Conservation (phyloP, 2,888 invertebrate species). For the Zhengitettix transpicula region DNA sequence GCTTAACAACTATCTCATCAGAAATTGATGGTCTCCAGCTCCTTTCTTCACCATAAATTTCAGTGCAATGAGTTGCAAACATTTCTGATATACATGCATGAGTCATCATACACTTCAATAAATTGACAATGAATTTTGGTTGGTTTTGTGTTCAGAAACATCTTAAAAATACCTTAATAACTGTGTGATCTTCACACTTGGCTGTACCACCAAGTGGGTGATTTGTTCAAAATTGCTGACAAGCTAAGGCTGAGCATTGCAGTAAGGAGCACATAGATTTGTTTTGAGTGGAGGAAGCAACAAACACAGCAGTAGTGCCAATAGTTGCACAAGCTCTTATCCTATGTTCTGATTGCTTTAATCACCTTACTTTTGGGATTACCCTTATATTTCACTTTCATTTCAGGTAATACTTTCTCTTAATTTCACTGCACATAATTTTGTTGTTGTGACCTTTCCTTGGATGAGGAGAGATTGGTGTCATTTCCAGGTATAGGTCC, state of each 20-base stretch:
- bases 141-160: neutral
- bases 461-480: too few species aligned
- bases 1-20: slow-evolving; percentile 1
- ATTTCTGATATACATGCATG: slow-evolving; percentile 2
- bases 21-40: slow-evolving; percentile 1
- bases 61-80: neutral
- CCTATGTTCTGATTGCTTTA: neutral
- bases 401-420: too few species aligned
- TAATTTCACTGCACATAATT: too few species aligned
- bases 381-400: neutral
- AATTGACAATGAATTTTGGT: slow-evolving; percentile 3
- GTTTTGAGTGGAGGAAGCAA: neutral
- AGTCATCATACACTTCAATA: neutral
- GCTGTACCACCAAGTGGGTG: neutral
- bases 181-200: neutral
- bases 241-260: neutral
- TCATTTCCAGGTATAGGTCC: too few species aligned
- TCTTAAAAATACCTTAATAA: slow-evolving; percentile 5
- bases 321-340: neutral
- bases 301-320: neutral
- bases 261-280: neutral
- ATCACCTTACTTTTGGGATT: neutral
- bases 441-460: too few species aligned
- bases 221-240: neutral
- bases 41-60: slow-evolving; percentile 1